A percentile compares a stretch with the other conserved stretches of the same genome.
phyloP scores from a whole-genome alignment of 2,888 invertebrate genomes.

The Epiblema foenella region DNA sequence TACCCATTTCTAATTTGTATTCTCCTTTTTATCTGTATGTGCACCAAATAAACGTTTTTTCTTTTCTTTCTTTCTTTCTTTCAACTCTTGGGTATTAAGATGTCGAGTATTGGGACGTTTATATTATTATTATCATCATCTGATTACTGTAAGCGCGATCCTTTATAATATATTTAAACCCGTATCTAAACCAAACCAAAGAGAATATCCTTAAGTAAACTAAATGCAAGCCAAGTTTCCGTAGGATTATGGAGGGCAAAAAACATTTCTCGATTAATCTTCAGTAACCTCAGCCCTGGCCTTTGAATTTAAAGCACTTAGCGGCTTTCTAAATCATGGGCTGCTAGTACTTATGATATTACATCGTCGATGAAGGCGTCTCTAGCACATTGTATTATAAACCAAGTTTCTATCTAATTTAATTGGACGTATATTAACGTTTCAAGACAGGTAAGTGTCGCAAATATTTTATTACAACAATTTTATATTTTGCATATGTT shows the following conservation, averaged over 20 bases:
- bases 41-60: too few relatives aligned
- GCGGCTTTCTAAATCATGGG: slow-evolving; percentile 45
- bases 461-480: too few relatives aligned
- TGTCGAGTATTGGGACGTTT: too few relatives aligned
- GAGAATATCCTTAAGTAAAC: background rate
- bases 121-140: too few relatives aligned
- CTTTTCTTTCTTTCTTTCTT: too few relatives aligned
- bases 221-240: slow-evolving; percentile 16
- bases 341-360: slow-evolving; percentile 41
- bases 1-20: too few relatives aligned
- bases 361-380: slow-evolving; percentile 28
- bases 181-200: background rate
- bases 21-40: too few relatives aligned
- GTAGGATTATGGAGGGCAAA: slow-evolving; percentile 32
- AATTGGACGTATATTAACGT: background rate
- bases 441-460: too few relatives aligned
- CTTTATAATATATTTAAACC: background rate
- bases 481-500: too few relatives aligned
- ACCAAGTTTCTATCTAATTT: background rate
- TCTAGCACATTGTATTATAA: slow-evolving; percentile 2
- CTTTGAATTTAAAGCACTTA: slow-evolving; percentile 47
- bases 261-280: slow-evolving; percentile 46
- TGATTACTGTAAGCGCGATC: too few relatives aligned
- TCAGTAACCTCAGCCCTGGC: slow-evolving; percentile 41
- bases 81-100: too few relatives aligned